These are phyloP conservation scores for Cydia fagiglandana DNA, from an alignment of 1,140 invertebrate species.

Conservation along the genomic window DNA sequence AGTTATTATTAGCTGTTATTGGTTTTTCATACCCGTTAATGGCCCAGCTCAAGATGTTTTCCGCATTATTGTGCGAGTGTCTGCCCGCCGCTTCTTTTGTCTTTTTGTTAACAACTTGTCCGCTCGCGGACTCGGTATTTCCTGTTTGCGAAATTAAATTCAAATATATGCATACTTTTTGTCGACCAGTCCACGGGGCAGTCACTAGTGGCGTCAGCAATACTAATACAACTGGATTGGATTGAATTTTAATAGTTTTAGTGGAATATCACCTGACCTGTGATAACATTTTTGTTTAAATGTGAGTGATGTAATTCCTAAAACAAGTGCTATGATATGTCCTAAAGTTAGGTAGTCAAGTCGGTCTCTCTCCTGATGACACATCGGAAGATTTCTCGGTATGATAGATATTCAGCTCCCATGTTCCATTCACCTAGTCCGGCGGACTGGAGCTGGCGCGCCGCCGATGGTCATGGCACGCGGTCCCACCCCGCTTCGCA, in stretches of 20 bases:
- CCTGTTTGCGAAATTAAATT: slow-evolving; percentile 73
- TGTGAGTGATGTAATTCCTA: not conserved
- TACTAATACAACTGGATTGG: slow-evolving; percentile 25
- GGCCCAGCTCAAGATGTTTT: slow-evolving; percentile 29
- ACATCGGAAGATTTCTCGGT: not conserved
- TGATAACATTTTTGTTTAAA: no score
- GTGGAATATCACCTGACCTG: not conserved
- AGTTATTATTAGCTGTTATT: not conserved
- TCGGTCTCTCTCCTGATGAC: not conserved
- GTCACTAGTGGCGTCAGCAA: slow-evolving; percentile 41
- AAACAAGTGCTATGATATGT: no score
- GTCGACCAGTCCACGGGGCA: slow-evolving; percentile 54
- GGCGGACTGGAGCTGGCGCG: slow-evolving; percentile 47
- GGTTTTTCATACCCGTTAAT: slow-evolving; percentile 15
- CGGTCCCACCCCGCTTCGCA: slow-evolving; percentile 56
- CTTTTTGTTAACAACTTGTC: slow-evolving; percentile 56
- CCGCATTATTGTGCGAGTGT: slow-evolving; percentile 24
- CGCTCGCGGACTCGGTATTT: slow-evolving; percentile 61
- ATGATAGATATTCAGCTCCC: not conserved
- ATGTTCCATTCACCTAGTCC: slow-evolving; percentile 48
- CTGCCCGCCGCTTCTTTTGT: slow-evolving; percentile 45
- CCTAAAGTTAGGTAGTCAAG: not conserved
- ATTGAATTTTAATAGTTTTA: not conserved
- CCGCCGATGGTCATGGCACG: slow-evolving; percentile 51
- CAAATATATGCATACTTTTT: slow-evolving; percentile 76